Base-by-base conservation (phyloP, 2,113 vertebrate genomes). In the Gnathonemus longibarbis region DNA sequence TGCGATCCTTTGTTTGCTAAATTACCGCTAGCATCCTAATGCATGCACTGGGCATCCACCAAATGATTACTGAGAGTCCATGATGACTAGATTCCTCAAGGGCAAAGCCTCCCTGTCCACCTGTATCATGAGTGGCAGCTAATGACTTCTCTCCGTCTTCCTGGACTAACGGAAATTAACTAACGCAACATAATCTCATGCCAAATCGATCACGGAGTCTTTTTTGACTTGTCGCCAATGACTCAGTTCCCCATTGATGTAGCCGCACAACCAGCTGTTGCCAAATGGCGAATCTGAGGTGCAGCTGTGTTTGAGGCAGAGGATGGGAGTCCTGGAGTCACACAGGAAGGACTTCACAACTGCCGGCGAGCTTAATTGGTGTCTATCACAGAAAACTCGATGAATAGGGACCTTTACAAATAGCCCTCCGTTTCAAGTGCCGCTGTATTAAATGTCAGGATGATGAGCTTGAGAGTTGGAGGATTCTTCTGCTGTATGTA, bases 231-330 rank as follows among this genome's bases (percentile, higher is more conserved):
- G 5, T n/a, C 35, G 46, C 3, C 58, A 21, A 48, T 90, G 89
- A 92, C 42, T 92, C 89, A 80, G 66, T 91, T 91, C 88, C 89
- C 66, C 15, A n/a, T 84, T 80, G 62, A 83, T 49, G 89, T 66
- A 90, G 83, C 84, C 89, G n/a, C 88, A 46, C 70, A 87, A 89
- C 90, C 50, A 52, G 77, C 46, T 70, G 62, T 39, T 42, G 27
- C 87, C 90, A 89, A 90, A 58, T 42, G 66, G 58, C 35, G 39
- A 84, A 70, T 2, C 1, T 89, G 17, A 56, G 35, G 17, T 10
- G 0, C 85, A 88, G 70, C 84, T 89, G 88, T 74, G 45, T 27
- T 17, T 31, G 62, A 50, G 83, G 6, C 8, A 27, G 84, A 85
- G 45, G n/a, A 27, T 13, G 46, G n/a, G 24, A 50, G 24, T 50